Conservation (phyloP, 2,888 invertebrate genomes). For the Endotricha flammealis region DNA sequence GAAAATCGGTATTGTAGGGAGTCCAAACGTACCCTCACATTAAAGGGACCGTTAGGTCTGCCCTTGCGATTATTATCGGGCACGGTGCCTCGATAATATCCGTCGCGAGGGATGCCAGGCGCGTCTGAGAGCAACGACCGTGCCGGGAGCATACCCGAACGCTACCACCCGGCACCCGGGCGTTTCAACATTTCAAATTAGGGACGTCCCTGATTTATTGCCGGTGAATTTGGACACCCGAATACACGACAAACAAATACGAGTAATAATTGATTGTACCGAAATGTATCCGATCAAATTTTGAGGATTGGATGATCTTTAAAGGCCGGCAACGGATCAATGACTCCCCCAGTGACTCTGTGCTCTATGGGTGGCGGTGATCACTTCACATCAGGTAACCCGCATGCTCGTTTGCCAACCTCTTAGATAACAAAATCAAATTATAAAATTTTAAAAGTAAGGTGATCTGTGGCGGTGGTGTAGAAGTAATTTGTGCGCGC, state of each 20-base stretch:
- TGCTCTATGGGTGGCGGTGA: too few species aligned
- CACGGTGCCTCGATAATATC: conserved; percentile 44
- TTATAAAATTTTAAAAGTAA: too few species aligned
- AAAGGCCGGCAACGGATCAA: too few species aligned
- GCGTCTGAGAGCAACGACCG: conserved; percentile 45
- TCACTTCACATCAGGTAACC: too few species aligned
- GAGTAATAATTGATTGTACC: conserved; percentile 8
- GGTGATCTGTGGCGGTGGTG: too few species aligned
- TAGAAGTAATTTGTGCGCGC: too few species aligned
- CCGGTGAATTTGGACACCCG: conserved; percentile 20
- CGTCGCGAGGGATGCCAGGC: conserved; percentile 40
- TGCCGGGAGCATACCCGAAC: conserved; percentile 21
- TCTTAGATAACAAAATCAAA: too few species aligned
- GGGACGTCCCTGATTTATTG: conserved; percentile 44
- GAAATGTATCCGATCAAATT: conserved; percentile 4
- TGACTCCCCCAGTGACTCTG: too few species aligned
- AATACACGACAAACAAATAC: conserved; percentile 13
- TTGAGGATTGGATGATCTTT: too few species aligned
- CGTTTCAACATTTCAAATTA: conserved; percentile 41
- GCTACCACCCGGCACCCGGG: conserved; percentile 17
- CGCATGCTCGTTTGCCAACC: too few species aligned
- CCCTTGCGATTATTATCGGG: conserved; percentile 52
- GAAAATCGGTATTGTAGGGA: conserved; percentile 29
- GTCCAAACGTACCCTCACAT: conserved; percentile 37
- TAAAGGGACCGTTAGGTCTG: conserved; percentile 47